Evolutionary conservation across 2,888 invertebrate species (phyloP).

Genomic region (Allophyes oxyacanthae): DNA sequence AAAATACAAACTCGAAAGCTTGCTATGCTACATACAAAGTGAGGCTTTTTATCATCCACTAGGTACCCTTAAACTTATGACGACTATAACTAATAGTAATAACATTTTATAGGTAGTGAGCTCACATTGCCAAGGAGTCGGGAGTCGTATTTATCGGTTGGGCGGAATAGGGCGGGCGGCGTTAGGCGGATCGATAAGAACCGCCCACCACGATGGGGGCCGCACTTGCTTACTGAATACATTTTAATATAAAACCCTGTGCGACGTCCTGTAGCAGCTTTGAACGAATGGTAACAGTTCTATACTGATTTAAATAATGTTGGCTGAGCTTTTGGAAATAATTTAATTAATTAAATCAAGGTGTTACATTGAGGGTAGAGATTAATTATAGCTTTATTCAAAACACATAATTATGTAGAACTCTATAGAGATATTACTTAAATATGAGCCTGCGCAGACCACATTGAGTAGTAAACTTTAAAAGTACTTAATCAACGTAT

Average conservation of each 20-base stretch:
- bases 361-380: no score
- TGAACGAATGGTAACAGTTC: conserved; percentile 7
- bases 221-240: conserved; percentile 47
- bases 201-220: conserved; percentile 61
- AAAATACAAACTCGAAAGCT: conserved; percentile 5
- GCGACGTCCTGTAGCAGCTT: conserved; percentile 21
- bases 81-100: conserved; percentile 80
- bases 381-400: no score
- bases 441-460: no score
- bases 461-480: no score
- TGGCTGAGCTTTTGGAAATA: no score
- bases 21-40: conserved; percentile 50
- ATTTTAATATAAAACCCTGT: conserved; percentile 52
- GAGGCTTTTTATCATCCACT: conserved; percentile 54
- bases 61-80: conserved; percentile 70
- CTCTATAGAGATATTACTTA: no score
- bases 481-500: no score
- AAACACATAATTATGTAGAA: no score
- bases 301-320: conserved; percentile 6
- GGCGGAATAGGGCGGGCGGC: conserved; percentile 77
- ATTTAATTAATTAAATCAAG: no score
- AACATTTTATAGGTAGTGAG: conserved; percentile 80
- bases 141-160: conserved; percentile 70
- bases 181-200: conserved; percentile 75
- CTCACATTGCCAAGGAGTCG: conserved; percentile 70